Evolutionary conservation across 1,140 invertebrate genomes (phyloP), one percentile per base, ranked within the genome.

Genomic region (Medauroidea extradentata): DNA sequence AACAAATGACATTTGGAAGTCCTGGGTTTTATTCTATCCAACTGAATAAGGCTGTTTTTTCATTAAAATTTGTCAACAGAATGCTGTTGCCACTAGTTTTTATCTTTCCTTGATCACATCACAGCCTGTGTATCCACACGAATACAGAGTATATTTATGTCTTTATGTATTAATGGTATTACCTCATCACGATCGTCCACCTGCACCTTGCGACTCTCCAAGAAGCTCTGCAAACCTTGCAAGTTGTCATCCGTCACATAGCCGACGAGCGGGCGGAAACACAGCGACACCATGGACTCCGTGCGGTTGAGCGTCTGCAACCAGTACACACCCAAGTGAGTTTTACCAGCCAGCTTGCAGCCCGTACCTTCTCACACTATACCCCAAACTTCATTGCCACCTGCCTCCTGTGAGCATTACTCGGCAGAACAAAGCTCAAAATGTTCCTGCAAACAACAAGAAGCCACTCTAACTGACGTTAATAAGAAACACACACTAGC

Each of bases 141-240:
- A n/a, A n/a, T n/a, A n/a, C n/a, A n/a, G n/a, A n/a, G n/a, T n/a
- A n/a, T n/a, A n/a, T n/a, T n/a, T n/a, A n/a, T n/a, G n/a, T n/a
- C n/a, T n/a, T n/a, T n/a, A n/a, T n/a, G n/a, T n/a, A n/a, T n/a
- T n/a, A n/a, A n/a, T n/a, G n/a, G n/a, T n/a, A n/a, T n/a, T 77
- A 94, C 92, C 78, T 95, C 92, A 80, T 96, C 93, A 68, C 85
- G 83, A 75, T 96, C 94, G 72, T 97, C 93, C 62, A 96, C 80
- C 65, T 84, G 82, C 58, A 90, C 77, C 72, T 90, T 84, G 69
- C 89, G 89, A 69, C 85, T 91, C 64, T 91, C 86, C 57, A 94
- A 78, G 72, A 90, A 93, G 65, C 82, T 83, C 66, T 90, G 87
- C 27, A 95, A 78, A 65, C 86, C 91, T 57, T 75, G 75, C 51